Base-by-base conservation (phyloP, 2,797 vertebrate species). In the Sarcophilus harrisii region DNA sequence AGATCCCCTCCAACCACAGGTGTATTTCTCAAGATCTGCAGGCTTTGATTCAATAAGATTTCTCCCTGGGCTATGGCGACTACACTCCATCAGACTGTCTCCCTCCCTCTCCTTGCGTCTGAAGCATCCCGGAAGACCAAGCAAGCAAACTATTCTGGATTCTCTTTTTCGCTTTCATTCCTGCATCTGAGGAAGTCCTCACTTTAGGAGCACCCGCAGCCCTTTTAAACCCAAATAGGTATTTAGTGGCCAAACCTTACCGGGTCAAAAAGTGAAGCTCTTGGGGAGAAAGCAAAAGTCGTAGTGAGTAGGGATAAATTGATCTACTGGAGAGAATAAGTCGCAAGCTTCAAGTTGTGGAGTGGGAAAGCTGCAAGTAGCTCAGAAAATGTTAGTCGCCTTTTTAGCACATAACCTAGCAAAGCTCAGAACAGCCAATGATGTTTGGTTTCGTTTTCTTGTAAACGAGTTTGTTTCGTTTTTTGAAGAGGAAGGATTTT, bases 81-180 rank as follows among this genome's bases (percentile, higher is more conserved):
- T 14, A n/a, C 32, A 16, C 32, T 66, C 32, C 62, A 66, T 32
- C 62, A 66, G 62, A 16, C 3, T 66, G 30, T 32, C 32, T n/a
- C 12, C 62, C 30, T 66, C 14, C 62, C 14, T 66, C 32, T 66
- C 32, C 14, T 73, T n/a, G 66, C 16, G 14, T 6, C 66, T 5
- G n/a, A 5, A 32, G 66, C 66, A 18, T n/a, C 5, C n/a, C 32
- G 4, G n/a, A 32, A n/a, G 62, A n/a, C 13, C 62, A n/a, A n/a
- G 0, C 13, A 66, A n/a, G 13, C 0, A 3, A 66, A 32, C 8
- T 1, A 5, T 4, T 73, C 16, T 73, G n/a, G 2, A 5, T 73
- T 38, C 6, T n/a, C 66, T 38, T 73, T 73, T 6, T 66, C 3
- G 1, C 32, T 66, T 66, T 73, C 66, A 73, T 8, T 14, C n/a